Base-by-base conservation (phyloP, 1,140 invertebrate species). In the Saccostrea echinata region DNA sequence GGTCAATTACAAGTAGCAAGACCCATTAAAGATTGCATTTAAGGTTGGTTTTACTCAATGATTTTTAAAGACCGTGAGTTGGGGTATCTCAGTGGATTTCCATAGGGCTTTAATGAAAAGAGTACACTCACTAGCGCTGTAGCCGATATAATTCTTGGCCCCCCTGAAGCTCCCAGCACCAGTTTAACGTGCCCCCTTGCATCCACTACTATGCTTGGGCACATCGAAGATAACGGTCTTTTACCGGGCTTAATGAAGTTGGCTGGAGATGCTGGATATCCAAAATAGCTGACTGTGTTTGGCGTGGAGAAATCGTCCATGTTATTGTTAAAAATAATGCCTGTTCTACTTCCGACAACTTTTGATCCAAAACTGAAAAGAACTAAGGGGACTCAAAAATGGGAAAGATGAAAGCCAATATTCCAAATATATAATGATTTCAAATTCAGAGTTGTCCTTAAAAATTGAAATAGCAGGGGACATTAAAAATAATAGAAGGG, bases 261-360 rank as follows among this genome's bases (percentile, higher is more conserved):
- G 12, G 96, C 96, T 18, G 90, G 87, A 57, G 92, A 92, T 30
- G 92, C 90, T 8, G 96, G 89, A 53, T 99, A 84, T 0, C 96
- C 96, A 92, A 97, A 98, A 85, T 96, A 96, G 95, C 98, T 99
- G 16, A 95, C 94, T 90, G 96, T 89, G n/a, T 91, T 97, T 0
- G 97, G 97, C 3, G 97, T 96, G 0, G 98, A 97, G 95, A 99
- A 99, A 94, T 99, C 99, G 94, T 99, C 98, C 98, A 99, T 99
- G 76, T 97, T 97, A 93, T 97, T 97, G 95, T 99, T 99, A 91
- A 98, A 96, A 1, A 99, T 95, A 61, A 99, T 98, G 43, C 98
- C 99, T 0, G 98, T 99, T 84, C 96, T 96, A 21, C 96, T 91
- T 2, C 96, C 96, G 9, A 93, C 90, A 12, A 95, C 92, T 86